Evolutionary conservation across 2,113 vertebrate species (phyloP).

Genomic region (Turdus rufiventris): DNA sequence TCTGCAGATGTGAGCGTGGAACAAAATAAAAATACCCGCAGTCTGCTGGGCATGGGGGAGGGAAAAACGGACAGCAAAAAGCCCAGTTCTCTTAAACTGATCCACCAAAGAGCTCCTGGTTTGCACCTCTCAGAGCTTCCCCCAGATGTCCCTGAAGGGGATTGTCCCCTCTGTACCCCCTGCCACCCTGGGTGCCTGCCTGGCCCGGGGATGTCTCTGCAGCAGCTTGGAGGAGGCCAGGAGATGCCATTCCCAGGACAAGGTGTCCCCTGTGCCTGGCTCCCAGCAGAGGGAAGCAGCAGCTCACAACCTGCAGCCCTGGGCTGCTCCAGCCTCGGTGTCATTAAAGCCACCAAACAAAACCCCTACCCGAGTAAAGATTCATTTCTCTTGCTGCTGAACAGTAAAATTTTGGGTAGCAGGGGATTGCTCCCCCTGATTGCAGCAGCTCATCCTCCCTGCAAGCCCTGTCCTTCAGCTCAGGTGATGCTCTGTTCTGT

Average conservation of each 20-base stretch:
- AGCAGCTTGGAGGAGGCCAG: not conserved
- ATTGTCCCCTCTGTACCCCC: not conserved
- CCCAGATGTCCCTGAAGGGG: not conserved
- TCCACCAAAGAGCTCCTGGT: not conserved
- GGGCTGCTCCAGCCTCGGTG: not conserved
- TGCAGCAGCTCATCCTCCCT: not conserved
- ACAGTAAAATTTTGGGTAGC: not conserved
- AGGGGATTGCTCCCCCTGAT: constrained; percentile 10
- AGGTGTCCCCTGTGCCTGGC: not conserved
- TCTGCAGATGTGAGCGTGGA: not conserved
- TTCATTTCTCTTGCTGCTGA: not conserved
- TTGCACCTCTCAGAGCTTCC: not conserved
- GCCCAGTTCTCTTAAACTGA: not conserved
- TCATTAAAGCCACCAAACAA: not conserved
- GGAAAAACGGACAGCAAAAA: not conserved
- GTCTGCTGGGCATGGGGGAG: not conserved
- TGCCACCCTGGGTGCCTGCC: not conserved
- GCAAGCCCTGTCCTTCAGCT: not conserved
- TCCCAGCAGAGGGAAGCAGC: constrained; percentile 56
- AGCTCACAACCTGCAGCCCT: not conserved
- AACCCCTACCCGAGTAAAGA: not conserved
- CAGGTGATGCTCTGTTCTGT: not conserved
- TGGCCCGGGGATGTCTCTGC: too few relatives aligned
- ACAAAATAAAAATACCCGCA: not conserved
- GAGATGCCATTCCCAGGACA: not conserved